These are phyloP conservation scores for Sturmia bella DNA, from an alignment of 2,888 invertebrate species.

Conservation along the genomic window DNA sequence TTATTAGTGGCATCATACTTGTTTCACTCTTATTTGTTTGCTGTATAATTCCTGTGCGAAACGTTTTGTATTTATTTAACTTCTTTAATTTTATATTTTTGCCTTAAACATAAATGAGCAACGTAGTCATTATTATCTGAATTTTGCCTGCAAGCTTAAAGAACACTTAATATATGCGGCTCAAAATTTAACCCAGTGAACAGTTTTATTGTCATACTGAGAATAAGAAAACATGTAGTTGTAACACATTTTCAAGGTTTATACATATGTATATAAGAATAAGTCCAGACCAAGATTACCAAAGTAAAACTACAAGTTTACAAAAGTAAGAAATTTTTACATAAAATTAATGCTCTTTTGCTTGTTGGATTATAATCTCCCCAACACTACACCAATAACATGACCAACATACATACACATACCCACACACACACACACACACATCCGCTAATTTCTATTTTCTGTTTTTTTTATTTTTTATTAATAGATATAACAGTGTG, in stretches of 20 bases:
- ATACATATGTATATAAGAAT: too few species aligned
- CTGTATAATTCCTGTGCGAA: constrained; percentile 20
- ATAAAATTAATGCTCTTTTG: neutral
- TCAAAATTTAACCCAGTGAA: constrained; percentile 15
- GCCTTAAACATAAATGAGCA: constrained; percentile 45
- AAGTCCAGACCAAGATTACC: too few species aligned
- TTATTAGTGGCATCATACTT: constrained; percentile 14
- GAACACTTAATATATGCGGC: constrained; percentile 4
- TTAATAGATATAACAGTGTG: neutral
- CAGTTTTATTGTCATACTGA: neutral
- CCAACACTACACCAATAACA: neutral
- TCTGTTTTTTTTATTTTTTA: neutral
- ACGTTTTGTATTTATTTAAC: constrained; percentile 22
- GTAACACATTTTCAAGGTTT: too few species aligned
- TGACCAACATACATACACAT: neutral
- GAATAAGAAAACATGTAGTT: too few species aligned
- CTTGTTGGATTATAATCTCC: neutral
- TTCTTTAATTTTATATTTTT: neutral
- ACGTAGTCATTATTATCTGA: constrained; percentile 41
- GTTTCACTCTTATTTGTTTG: constrained; percentile 33
- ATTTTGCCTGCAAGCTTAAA: constrained; percentile 19
- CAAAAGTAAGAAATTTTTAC: too few species aligned
- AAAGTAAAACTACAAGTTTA: too few species aligned
- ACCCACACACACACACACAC: neutral
- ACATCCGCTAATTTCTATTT: neutral